Evolutionary conservation across 2,888 invertebrate genomes (phyloP).

Genomic region (Eremobia ochroleuca): DNA sequence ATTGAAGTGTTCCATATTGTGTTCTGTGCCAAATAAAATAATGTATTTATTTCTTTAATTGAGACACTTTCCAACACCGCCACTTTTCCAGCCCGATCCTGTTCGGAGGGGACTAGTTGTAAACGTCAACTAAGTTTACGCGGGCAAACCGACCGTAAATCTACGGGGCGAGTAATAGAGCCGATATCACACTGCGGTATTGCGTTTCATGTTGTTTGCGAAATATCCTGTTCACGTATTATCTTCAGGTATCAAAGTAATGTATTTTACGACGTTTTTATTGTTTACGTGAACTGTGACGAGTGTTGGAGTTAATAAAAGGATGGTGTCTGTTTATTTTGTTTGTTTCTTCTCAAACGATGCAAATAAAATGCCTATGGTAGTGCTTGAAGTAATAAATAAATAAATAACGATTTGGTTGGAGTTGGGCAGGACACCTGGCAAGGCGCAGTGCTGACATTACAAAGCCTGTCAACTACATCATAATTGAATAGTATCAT

Average conservation of each 20-base stretch:
- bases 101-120: slow-evolving; percentile 62
- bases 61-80: background rate
- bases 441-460: background rate
- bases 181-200: slow-evolving; percentile 66
- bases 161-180: slow-evolving; percentile 65
- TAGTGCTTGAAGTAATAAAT: no score
- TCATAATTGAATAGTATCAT: background rate
- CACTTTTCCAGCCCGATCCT: slow-evolving; percentile 30
- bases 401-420: background rate
- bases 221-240: slow-evolving; percentile 62
- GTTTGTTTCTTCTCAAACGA: background rate
- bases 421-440: background rate
- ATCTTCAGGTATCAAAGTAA: slow-evolving; percentile 59
- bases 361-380: background rate
- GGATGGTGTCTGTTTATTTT: background rate
- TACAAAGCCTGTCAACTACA: background rate
- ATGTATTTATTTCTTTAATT: background rate
- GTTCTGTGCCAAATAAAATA: background rate
- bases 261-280: slow-evolving; percentile 60
- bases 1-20: background rate
- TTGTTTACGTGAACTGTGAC: slow-evolving; percentile 16
- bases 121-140: slow-evolving; percentile 77
- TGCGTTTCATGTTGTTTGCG: slow-evolving; percentile 67
- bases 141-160: slow-evolving; percentile 71
- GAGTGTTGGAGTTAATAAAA: slow-evolving; percentile 8